Conservation (phyloP, 23 tunicate genomes). For the Halocynthia aurantium region DNA sequence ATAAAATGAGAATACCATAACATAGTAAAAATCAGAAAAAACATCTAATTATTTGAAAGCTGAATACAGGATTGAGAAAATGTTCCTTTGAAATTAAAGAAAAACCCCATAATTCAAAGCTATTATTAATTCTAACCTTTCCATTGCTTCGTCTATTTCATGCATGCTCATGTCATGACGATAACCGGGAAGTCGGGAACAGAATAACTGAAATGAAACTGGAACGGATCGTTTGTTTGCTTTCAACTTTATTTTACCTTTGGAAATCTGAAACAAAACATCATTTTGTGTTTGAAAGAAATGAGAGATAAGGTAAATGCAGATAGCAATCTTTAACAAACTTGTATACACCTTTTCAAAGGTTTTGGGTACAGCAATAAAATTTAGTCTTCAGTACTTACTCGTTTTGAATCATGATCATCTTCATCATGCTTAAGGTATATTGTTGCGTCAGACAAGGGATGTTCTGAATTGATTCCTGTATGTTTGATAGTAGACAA, state of each 20-base stretch:
- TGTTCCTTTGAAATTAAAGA: no score
- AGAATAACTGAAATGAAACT: constrained; percentile 7
- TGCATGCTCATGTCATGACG: background rate
- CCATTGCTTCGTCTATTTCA: constrained; percentile 12
- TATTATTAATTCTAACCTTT: background rate
- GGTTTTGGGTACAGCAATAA: background rate
- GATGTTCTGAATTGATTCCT: no score
- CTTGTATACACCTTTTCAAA: background rate
- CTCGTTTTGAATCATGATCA: constrained; percentile 5
- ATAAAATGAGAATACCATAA: background rate
- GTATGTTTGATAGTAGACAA: no score
- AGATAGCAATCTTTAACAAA: background rate
- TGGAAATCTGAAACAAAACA: no score
- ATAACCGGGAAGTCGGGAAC: constrained; percentile 24
- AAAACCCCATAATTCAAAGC: no score
- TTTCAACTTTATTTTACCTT: no score
- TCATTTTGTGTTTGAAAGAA: no score
- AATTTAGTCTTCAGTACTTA: background rate
- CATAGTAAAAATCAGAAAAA: background rate
- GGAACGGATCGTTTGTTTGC: constrained; percentile 6
- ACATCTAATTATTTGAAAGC: no score
- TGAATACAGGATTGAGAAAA: no score
- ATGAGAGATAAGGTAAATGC: no score
- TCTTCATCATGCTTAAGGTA: constrained; percentile 5
- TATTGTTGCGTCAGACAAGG: constrained; percentile 7